These are phyloP conservation scores for Cheilosia scutellata DNA, from an alignment of 2,888 invertebrate genomes.

Conservation along the genomic window DNA sequence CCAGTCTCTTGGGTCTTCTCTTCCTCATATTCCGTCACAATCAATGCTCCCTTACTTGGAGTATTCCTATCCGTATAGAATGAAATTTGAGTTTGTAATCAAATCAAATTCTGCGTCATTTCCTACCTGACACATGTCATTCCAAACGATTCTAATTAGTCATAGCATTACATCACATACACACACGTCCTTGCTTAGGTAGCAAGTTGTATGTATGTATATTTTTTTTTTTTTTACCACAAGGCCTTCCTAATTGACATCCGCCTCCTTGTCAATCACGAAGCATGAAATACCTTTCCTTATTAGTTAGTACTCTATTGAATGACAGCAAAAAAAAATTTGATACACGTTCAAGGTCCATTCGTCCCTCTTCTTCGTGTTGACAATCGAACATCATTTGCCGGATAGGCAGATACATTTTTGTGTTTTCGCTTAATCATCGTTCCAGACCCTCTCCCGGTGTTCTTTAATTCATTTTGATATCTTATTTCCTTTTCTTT, in stretches of 20 bases:
- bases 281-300: slow-evolving; percentile 19
- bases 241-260: slow-evolving; percentile 66
- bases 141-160: slow-evolving; percentile 61
- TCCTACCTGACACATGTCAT: slow-evolving; percentile 37
- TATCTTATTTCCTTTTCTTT: slow-evolving; percentile 11
- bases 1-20: too few species aligned
- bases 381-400: slow-evolving; percentile 59
- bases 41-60: background rate
- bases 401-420: slow-evolving; percentile 28
- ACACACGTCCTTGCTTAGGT: slow-evolving; percentile 1
- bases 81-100: background rate
- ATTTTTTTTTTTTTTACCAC: slow-evolving; percentile 26
- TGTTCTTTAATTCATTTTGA: slow-evolving; percentile 15
- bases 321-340: slow-evolving; percentile 3
- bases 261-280: slow-evolving; percentile 66
- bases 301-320: slow-evolving; percentile 28
- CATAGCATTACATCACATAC: slow-evolving; percentile 28
- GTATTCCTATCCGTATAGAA: background rate
- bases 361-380: background rate
- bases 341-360: slow-evolving; percentile 26
- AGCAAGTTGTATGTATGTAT: too few species aligned
- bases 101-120: slow-evolving; percentile 11
- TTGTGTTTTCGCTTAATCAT: slow-evolving; percentile 45
- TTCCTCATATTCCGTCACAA: too few species aligned
- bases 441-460: background rate